These are phyloP conservation scores for Dendrolimus pini DNA, from an alignment of 2,888 invertebrate species.

Conservation along the genomic window DNA sequence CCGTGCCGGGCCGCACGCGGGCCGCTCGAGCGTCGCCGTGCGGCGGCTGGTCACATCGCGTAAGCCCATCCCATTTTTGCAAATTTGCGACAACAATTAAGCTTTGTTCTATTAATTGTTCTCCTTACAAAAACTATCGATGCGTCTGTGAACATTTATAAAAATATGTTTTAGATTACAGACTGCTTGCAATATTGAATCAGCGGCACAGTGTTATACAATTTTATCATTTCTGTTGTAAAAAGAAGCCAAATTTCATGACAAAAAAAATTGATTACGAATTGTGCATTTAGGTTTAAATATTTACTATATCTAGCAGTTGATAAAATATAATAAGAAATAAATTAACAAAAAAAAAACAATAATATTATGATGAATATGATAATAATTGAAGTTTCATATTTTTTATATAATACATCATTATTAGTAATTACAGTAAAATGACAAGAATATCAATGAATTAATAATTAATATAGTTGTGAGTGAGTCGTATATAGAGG, in stretches of 20 bases:
- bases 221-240: too few relatives aligned
- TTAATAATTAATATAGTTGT: too few relatives aligned
- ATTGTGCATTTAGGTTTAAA: not conserved
- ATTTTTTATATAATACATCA: too few relatives aligned
- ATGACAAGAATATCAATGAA: too few relatives aligned
- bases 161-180: constrained; percentile 48
- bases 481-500: too few relatives aligned
- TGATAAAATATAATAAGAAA: too few relatives aligned
- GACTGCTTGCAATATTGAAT: constrained; percentile 13
- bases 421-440: too few relatives aligned
- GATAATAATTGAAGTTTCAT: too few relatives aligned
- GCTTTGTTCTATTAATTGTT: constrained; percentile 62
- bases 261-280: too few relatives aligned
- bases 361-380: too few relatives aligned
- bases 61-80: constrained; percentile 82
- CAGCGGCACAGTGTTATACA: not conserved
- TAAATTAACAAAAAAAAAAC: too few relatives aligned
- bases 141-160: constrained; percentile 74
- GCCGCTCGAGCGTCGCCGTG: constrained; percentile 52
- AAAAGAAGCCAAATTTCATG: too few relatives aligned
- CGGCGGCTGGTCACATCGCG: constrained; percentile 84
- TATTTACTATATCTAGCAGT: not conserved
- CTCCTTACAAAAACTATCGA: constrained; percentile 53
- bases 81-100: constrained; percentile 75
- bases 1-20: constrained; percentile 66